phyloP scores from a whole-genome alignment of 2,797 vertebrate genomes.

The Hippocampus kuda region DNA sequence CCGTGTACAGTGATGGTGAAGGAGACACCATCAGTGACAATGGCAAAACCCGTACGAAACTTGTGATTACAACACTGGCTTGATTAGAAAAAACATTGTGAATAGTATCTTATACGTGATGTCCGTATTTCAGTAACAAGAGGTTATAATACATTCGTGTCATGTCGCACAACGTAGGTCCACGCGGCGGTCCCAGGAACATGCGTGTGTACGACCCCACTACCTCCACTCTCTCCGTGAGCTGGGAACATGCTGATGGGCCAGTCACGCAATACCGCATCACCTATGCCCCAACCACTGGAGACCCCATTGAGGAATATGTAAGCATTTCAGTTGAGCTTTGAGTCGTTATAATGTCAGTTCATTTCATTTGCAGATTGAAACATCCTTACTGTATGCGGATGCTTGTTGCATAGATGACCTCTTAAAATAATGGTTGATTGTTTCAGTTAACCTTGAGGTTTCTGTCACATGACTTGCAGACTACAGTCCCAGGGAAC shows the following conservation, averaged over 20 bases:
- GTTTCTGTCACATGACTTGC: slow-evolving; percentile 14
- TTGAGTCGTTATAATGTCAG: background rate
- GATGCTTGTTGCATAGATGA: background rate
- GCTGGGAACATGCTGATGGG: slow-evolving; percentile 89
- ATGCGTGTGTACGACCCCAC: slow-evolving; percentile 84
- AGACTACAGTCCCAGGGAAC: slow-evolving; percentile 89
- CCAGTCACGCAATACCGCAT: slow-evolving; percentile 89
- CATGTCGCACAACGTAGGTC: slow-evolving; percentile 59
- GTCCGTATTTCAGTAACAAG: background rate
- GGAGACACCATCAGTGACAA: slow-evolving; percentile 68
- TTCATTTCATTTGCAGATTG: background rate
- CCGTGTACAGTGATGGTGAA: slow-evolving; percentile 87
- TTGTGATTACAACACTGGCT: background rate
- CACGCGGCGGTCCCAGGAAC: slow-evolving; percentile 87
- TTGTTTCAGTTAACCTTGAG: background rate
- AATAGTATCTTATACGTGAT: background rate
- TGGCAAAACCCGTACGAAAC: slow-evolving; percentile 83
- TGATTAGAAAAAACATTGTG: background rate
- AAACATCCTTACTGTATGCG: background rate
- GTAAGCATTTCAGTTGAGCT: slow-evolving; percentile 64
- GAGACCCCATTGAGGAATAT: slow-evolving; percentile 91
- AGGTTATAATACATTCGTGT: background rate
- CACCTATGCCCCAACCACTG: slow-evolving; percentile 81
- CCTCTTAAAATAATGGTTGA: background rate
- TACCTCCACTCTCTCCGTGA: slow-evolving; percentile 87